Evolutionary conservation across 2,797 vertebrate genomes (phyloP).

Genomic region (Channallabes apus): DNA sequence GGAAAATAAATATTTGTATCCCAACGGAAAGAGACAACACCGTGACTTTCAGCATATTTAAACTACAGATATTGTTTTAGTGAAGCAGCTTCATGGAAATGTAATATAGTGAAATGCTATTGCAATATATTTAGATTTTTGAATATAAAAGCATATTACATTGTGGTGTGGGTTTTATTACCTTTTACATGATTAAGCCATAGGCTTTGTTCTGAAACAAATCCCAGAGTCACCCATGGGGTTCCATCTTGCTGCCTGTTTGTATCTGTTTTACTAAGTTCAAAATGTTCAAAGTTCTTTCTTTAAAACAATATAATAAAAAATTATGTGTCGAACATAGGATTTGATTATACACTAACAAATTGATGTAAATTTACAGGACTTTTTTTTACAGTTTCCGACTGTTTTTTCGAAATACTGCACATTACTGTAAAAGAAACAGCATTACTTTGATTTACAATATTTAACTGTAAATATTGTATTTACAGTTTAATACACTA

Average conservation of each 20-base stretch:
- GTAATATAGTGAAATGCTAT: slow-evolving; percentile 34
- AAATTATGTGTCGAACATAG: too few species aligned
- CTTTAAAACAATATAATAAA: neutral
- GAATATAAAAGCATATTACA: slow-evolving; percentile 28
- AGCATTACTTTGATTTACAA: too few species aligned
- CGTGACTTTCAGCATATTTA: slow-evolving; percentile 23
- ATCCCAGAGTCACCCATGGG: neutral
- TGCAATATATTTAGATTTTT: slow-evolving; percentile 27
- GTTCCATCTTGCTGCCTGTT: neutral
- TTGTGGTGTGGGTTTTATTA: slow-evolving; percentile 27
- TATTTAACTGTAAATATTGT: too few species aligned
- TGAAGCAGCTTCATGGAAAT: slow-evolving; percentile 20
- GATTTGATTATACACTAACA: too few species aligned
- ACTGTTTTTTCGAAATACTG: too few species aligned
- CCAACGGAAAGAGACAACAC: neutral
- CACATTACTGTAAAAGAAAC: too few species aligned
- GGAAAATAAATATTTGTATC: slow-evolving; percentile 32
- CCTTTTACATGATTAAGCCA: slow-evolving; percentile 15
- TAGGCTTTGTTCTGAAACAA: neutral
- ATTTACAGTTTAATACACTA: too few species aligned
- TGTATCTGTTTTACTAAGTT: neutral
- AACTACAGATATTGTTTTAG: slow-evolving; percentile 36
- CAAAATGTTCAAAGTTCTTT: neutral
- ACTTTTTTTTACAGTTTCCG: too few species aligned
- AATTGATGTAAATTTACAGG: too few species aligned